Evolutionary conservation across 2,113 vertebrate genomes (phyloP), one percentile per base, ranked within the genome.

Genomic region (Poeciliopsis turrubarensis): DNA sequence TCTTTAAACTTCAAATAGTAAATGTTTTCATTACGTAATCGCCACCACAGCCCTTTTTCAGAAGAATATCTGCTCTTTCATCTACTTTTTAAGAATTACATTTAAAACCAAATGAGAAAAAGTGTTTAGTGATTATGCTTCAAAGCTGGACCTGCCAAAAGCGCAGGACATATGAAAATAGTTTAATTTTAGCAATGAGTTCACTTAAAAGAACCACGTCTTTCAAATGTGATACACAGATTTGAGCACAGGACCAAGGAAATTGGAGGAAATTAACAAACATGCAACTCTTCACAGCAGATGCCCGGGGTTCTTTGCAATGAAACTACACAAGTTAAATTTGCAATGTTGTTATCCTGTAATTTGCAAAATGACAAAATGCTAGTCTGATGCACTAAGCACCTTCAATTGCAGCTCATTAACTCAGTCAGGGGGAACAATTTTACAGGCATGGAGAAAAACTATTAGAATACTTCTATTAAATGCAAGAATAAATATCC

Each of bases 401-500:
- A 75, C 84, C 74, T 86, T 85, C 87, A 92, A 88, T 86, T 87
- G 75, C 81, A 81, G 78, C 73, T 90, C 77, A 85, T 92, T 92
- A 87, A 87, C 80, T 86, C 85, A 92, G 88, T 89, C 77, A 81
- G 87, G 79, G 87, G 83, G 85, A 89, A 86, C 54, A 75, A 37
- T 81, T 85, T 69, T 47, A 68, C 78, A 76, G 84, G 77, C 86
- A 78, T 34, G 41, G 78, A 86, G 81, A 81, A 73, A 82, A 83
- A 78, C 80, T 87, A 91, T 93, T 92, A 91, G 91, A 90, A 89
- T 86, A 86, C 83, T 87, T 88, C 90, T 80, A 92, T 93, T 94
- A 92, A 87, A 86, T 87, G 77, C 70, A 89, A 86, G 86, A 91
- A 93, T 94, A 93, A 92, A 93, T 92, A 93, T 93, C 91, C 85